phyloP scores from a whole-genome alignment of 2,888 invertebrate species.

The Coenonympha arcania region DNA sequence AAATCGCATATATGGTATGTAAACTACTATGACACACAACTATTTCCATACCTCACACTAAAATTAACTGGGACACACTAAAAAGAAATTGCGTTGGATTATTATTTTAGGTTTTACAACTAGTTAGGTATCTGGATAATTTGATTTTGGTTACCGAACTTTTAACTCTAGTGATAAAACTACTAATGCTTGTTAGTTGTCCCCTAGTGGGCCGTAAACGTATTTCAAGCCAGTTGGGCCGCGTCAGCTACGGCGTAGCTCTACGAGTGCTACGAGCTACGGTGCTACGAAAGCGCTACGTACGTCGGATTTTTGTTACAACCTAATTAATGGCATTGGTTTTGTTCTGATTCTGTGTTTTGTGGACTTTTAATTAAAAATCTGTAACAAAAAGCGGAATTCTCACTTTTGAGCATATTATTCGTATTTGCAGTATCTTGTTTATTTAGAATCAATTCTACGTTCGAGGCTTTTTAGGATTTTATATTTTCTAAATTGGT shows the following conservation, averaged over 20 bases:
- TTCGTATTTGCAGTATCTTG: too few relatives aligned
- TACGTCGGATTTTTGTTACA: constrained; percentile 8
- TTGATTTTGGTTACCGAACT: too few relatives aligned
- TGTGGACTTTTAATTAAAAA: neutral
- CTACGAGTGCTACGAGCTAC: constrained; percentile 14
- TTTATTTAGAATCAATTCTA: too few relatives aligned
- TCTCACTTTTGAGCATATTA: neutral
- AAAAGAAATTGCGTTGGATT: too few relatives aligned
- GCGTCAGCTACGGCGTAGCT: constrained; percentile 1
- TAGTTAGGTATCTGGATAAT: too few relatives aligned
- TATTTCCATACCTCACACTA: too few relatives aligned
- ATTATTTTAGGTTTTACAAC: too few relatives aligned
- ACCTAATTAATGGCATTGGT: constrained; percentile 6
- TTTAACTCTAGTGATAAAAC: neutral
- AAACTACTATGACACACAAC: too few relatives aligned
- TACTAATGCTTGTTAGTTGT: neutral
- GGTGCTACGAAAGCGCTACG: constrained; percentile 14
- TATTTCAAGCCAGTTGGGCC: neutral
- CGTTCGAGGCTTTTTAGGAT: too few relatives aligned
- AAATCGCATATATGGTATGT: too few relatives aligned
- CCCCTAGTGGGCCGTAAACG: neutral
- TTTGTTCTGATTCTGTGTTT: neutral
- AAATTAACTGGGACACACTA: too few relatives aligned
- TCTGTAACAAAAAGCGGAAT: neutral
- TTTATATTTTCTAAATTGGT: too few relatives aligned